Conservation (phyloP, 2,888 invertebrate genomes). For the Ashinkailepas kermadecensis region DNA sequence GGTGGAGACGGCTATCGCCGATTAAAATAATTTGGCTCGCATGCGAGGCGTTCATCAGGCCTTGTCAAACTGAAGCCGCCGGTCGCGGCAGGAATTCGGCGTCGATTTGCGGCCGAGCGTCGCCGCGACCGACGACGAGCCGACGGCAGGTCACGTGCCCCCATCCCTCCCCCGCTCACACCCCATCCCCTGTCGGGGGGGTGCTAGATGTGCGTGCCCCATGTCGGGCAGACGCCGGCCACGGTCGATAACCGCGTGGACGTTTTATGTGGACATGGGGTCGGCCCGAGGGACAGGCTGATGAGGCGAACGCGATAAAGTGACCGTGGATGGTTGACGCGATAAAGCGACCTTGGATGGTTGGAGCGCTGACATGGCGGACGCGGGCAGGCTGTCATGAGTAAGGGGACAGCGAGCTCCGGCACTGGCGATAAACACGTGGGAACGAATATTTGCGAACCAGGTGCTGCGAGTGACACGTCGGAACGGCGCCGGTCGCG, state of each 20-base stretch:
- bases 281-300: neutral
- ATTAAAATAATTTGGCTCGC: constrained; percentile 9
- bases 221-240: neutral
- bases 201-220: neutral
- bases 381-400: no score
- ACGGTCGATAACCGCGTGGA: neutral
- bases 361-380: no score
- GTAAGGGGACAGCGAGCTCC: no score
- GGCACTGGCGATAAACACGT: no score
- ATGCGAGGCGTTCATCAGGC: neutral
- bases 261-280: neutral
- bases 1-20: neutral
- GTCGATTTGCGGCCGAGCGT: neutral
- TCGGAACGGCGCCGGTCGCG: no score
- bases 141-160: neutral
- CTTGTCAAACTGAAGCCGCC: neutral
- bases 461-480: no score
- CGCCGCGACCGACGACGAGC: no score
- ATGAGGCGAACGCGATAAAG: neutral
- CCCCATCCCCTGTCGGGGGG: neutral
- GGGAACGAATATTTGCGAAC: no score
- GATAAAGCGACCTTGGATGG: no score
- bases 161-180: neutral
- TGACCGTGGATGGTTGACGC: no score
- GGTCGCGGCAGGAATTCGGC: neutral